These are phyloP conservation scores for Nyctibius grandis DNA, from an alignment of 2,797 vertebrate genomes.

Conservation along the genomic window DNA sequence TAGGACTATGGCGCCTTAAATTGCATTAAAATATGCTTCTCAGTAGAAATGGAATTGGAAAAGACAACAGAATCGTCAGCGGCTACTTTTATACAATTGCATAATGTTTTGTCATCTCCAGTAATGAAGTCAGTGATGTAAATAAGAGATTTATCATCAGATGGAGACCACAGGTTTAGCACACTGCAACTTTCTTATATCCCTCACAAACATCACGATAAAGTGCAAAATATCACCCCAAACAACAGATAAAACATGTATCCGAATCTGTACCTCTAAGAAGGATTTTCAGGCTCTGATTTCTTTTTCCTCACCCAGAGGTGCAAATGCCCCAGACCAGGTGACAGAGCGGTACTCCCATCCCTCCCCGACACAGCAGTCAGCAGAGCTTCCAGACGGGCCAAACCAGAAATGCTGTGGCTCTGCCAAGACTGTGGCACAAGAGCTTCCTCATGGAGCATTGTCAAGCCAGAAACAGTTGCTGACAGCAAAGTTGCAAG, in stretches of 20 bases:
- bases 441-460: neutral
- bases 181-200: neutral
- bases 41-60: neutral
- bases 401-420: neutral
- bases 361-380: neutral
- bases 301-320: neutral
- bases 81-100: neutral
- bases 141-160: neutral
- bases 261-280: neutral
- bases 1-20: neutral
- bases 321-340: neutral
- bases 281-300: neutral
- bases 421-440: neutral
- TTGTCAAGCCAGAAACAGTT: neutral
- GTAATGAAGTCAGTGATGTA: neutral
- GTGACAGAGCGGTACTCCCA: neutral
- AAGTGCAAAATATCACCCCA: neutral
- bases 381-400: neutral
- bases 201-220: neutral
- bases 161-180: neutral
- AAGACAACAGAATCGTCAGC: neutral
- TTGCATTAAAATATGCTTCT: neutral
- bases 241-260: neutral
- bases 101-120: neutral
- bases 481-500: neutral